phyloP scores from a whole-genome alignment of 1,140 invertebrate genomes.

The Bombus balteatus region DNA sequence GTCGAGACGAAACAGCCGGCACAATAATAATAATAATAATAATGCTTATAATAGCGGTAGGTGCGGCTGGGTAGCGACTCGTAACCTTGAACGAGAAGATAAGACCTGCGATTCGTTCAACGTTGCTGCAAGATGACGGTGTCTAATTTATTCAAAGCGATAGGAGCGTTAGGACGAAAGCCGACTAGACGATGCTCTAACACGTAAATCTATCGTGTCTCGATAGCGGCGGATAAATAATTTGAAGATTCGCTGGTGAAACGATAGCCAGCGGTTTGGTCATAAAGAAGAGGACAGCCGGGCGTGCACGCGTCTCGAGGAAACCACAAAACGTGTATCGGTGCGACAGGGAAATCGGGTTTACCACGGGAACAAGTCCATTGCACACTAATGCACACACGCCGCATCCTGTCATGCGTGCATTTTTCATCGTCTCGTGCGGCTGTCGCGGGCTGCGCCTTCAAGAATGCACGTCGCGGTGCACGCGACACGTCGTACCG shows the following conservation, averaged over 20 bases:
- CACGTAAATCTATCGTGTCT: too few relatives aligned
- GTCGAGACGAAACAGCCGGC: not conserved
- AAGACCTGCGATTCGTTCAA: slow-evolving; percentile 10
- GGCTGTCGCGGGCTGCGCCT: slow-evolving; percentile 29
- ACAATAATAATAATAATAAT: slow-evolving; percentile 26
- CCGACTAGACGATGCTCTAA: too few relatives aligned
- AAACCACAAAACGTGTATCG: slow-evolving; percentile 32
- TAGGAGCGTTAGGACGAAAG: not conserved
- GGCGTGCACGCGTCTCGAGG: not conserved
- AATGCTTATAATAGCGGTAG: slow-evolving; percentile 12
- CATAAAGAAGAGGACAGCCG: not conserved
- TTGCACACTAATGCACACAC: slow-evolving; percentile 43
- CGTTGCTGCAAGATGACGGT: slow-evolving; percentile 29
- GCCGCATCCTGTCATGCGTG: slow-evolving; percentile 56
- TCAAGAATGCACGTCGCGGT: slow-evolving; percentile 41
- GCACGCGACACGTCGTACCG: slow-evolving; percentile 50
- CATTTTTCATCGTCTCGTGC: slow-evolving; percentile 73
- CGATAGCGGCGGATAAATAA: not conserved
- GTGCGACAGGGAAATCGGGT: slow-evolving; percentile 33
- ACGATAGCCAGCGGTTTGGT: not conserved
- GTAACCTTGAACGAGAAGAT: slow-evolving; percentile 31
- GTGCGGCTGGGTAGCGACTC: slow-evolving; percentile 1
- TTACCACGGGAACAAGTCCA: slow-evolving; percentile 57
- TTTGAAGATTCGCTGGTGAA: not conserved
- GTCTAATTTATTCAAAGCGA: slow-evolving; percentile 25